A percentile compares a stretch with the other conserved stretches of the same genome.
phyloP scores from a whole-genome alignment of 1,140 invertebrate genomes.

The Hycleus cichorii region DNA sequence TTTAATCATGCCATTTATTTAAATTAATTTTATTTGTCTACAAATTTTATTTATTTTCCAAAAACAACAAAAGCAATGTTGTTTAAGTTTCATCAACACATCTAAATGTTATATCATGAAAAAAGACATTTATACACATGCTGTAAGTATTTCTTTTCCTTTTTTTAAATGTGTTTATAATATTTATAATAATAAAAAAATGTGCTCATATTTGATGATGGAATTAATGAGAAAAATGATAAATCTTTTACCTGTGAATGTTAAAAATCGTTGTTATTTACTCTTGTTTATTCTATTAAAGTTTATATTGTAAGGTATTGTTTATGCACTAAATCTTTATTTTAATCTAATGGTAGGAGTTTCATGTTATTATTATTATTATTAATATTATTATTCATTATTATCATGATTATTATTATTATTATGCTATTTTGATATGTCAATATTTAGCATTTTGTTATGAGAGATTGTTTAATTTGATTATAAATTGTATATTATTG shows the following conservation, averaged over 20 bases:
- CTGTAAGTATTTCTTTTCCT: background rate
- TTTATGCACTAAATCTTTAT: constrained; percentile 28
- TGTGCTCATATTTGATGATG: constrained; percentile 12
- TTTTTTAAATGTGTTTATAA: constrained; percentile 8
- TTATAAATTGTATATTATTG: constrained; percentile 21
- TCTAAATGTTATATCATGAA: too few species aligned
- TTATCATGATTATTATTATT: background rate
- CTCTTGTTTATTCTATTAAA: constrained; percentile 35
- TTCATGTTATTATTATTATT: constrained; percentile 13
- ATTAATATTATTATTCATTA: too few species aligned
- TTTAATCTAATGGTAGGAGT: constrained; percentile 21
- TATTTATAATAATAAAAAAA: constrained; percentile 10
- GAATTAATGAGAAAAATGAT: background rate
- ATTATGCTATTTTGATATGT: constrained; percentile 30
- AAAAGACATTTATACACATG: too few species aligned
- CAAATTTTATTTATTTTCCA: background rate
- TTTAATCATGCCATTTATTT: constrained; percentile 17
- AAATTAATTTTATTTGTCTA: constrained; percentile 15
- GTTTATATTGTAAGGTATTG: constrained; percentile 30
- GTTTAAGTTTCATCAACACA: too few species aligned
- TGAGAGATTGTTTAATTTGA: constrained; percentile 27
- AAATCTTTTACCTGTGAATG: constrained; percentile 19
- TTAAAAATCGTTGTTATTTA: constrained; percentile 31
- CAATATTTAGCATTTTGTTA: constrained; percentile 30
- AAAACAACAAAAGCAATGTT: background rate